phyloP scores from a whole-genome alignment of 2,113 vertebrate species.

The Caranx ignobilis region DNA sequence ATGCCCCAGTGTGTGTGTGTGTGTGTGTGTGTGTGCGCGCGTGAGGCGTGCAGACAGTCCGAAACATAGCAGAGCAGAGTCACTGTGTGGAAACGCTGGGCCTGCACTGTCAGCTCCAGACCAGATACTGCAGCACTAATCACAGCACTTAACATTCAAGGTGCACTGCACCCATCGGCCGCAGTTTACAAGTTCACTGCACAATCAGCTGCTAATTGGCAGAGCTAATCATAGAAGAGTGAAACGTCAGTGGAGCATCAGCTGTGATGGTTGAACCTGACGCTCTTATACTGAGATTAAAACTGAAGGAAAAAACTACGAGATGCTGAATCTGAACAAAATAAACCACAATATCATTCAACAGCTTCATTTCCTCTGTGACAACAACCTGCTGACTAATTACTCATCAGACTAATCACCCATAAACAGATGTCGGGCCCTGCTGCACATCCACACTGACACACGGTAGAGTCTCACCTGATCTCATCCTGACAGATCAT shows the following conservation, averaged over 20 bases:
- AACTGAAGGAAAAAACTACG: not conserved
- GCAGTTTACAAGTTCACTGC: constrained; percentile 17
- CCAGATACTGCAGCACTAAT: constrained; percentile 15
- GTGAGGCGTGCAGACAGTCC: constrained; percentile 14
- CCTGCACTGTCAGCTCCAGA: constrained; percentile 5
- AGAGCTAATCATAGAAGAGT: constrained; percentile 24
- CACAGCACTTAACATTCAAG: constrained; percentile 28
- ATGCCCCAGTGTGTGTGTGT: not conserved
- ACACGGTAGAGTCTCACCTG: not conserved
- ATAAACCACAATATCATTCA: not conserved
- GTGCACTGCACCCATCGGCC: constrained; percentile 10
- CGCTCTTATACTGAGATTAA: not conserved
- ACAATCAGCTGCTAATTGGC: constrained; percentile 26
- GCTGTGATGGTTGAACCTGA: not conserved
- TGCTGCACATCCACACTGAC: not conserved
- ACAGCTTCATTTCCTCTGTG: too few relatives aligned
- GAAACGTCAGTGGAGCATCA: constrained; percentile 7
- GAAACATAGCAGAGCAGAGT: not conserved
- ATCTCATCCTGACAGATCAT: too few relatives aligned
- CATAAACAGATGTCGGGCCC: not conserved
- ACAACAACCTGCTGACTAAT: not conserved
- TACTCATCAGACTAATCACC: not conserved
- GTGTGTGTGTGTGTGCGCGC: not conserved
- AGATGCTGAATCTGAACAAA: not conserved
- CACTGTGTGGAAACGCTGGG: not conserved